Conservation (phyloP, 2,888 invertebrate genomes). For the Nymphalis polychloros region DNA sequence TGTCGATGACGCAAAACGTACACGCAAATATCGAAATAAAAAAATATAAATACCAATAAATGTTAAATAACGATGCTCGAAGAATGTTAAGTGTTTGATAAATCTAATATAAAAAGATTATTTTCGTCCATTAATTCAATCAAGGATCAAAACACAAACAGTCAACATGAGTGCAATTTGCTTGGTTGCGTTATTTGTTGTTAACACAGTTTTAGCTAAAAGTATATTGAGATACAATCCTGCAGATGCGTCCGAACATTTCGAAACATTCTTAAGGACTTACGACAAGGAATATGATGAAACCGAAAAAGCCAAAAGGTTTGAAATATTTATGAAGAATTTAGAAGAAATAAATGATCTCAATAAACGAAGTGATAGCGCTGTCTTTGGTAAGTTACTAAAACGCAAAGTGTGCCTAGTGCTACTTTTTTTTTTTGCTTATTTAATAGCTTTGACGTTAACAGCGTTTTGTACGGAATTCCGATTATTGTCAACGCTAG, state of each 20-base stretch:
- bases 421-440: too few relatives aligned
- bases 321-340: slow-evolving; percentile 36
- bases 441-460: too few relatives aligned
- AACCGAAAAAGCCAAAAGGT: slow-evolving; percentile 89
- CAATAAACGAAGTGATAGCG: slow-evolving; percentile 27
- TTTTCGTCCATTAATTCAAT: background rate
- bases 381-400: slow-evolving; percentile 32
- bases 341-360: slow-evolving; percentile 31
- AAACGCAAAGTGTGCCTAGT: background rate
- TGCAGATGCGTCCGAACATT: slow-evolving; percentile 26
- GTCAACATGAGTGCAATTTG: background rate
- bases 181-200: background rate
- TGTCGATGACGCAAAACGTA: too few relatives aligned
- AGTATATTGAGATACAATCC: slow-evolving; percentile 17
- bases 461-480: too few relatives aligned
- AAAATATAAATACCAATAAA: background rate
- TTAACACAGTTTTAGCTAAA: slow-evolving; percentile 3
- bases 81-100: background rate
- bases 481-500: too few relatives aligned
- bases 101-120: background rate
- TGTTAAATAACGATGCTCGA: background rate
- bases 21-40: background rate
- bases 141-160: background rate
- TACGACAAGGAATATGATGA: slow-evolving; percentile 53
- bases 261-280: slow-evolving; percentile 34